phyloP scores from a whole-genome alignment of 2,113 vertebrate genomes.

The Seriola dumerili region DNA sequence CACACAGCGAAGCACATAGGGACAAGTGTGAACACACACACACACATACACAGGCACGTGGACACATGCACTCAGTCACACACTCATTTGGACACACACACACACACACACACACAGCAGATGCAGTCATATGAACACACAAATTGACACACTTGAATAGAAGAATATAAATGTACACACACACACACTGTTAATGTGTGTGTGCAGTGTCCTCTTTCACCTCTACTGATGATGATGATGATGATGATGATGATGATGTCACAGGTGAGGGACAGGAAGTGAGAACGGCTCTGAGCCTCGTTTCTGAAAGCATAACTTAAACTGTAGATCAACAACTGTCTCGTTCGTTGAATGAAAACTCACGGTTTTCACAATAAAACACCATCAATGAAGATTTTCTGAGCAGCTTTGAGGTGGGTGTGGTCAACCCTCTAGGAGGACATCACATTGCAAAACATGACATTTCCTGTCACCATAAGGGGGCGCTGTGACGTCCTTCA shows the following conservation, averaged over 20 bases:
- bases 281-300: background rate
- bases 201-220: background rate
- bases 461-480: too few relatives aligned
- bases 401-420: too few relatives aligned
- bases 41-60: slow-evolving; percentile 20
- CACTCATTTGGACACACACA: slow-evolving; percentile 14
- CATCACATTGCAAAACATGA: too few relatives aligned
- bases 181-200: background rate
- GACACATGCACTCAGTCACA: slow-evolving; percentile 18
- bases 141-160: slow-evolving; percentile 16
- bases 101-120: slow-evolving; percentile 23
- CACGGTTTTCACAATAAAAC: too few relatives aligned
- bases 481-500: too few relatives aligned
- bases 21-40: slow-evolving; percentile 31
- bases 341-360: too few relatives aligned
- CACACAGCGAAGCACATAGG: slow-evolving; percentile 13
- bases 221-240: background rate
- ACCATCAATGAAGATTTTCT: too few relatives aligned
- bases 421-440: too few relatives aligned
- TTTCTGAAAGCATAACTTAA: background rate
- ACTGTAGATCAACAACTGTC: too few relatives aligned
- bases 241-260: background rate
- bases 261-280: background rate
- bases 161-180: background rate
- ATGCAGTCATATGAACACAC: slow-evolving; percentile 35